These are phyloP conservation scores for Procavia capensis DNA, from an alignment of 2,113 vertebrate species.

Conservation along the genomic window DNA sequence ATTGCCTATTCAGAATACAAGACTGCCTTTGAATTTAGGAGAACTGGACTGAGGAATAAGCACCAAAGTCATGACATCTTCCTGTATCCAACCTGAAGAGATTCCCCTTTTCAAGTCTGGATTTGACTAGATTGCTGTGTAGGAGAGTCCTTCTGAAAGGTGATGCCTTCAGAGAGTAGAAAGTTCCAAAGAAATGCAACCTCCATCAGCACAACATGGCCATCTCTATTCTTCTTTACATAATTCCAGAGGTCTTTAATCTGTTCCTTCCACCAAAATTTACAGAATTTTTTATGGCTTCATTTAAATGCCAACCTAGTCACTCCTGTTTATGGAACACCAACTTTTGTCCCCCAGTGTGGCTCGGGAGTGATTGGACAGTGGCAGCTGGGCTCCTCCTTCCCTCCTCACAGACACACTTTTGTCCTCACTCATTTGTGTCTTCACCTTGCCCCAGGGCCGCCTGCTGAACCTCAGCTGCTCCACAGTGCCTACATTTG, in stretches of 20 bases:
- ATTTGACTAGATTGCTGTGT: background rate
- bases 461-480: slow-evolving; percentile 97
- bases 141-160: background rate
- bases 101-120: background rate
- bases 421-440: background rate
- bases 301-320: background rate
- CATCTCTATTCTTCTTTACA: slow-evolving; percentile 26
- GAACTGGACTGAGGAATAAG: slow-evolving; percentile 6
- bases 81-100: slow-evolving; percentile 7
- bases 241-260: slow-evolving; percentile 46
- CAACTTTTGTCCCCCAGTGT: background rate
- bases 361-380: slow-evolving; percentile 19
- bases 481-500: slow-evolving; percentile 98
- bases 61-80: slow-evolving; percentile 9
- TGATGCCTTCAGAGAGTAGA: background rate
- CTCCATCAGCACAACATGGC: background rate
- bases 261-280: background rate
- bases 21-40: background rate
- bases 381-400: background rate
- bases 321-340: background rate
- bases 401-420: background rate
- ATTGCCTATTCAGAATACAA: background rate
- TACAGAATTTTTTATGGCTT: slow-evolving; percentile 26
- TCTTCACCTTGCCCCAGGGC: slow-evolving; percentile 84
- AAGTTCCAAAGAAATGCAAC: slow-evolving; percentile 22